Percentiles rank a stretch among this genome's conserved stretches.
Evolutionary conservation across 2,888 invertebrate genomes (phyloP).

Genomic region (Tetragonula carbonaria): DNA sequence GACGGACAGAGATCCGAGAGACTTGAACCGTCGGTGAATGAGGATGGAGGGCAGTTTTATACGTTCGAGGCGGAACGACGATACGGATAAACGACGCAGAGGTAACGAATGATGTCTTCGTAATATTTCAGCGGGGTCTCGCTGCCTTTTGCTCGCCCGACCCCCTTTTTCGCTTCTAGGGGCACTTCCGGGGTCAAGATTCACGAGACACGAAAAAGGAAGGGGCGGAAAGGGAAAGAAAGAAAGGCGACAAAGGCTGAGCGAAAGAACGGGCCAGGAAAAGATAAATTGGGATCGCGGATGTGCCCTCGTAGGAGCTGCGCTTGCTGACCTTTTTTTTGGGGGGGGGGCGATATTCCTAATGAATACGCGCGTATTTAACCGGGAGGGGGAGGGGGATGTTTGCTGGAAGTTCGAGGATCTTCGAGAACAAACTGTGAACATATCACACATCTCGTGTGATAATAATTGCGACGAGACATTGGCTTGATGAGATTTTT

Average conservation of each 20-base stretch:
- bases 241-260: slow-evolving; percentile 66
- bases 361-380: slow-evolving; percentile 38
- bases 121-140: slow-evolving; percentile 72
- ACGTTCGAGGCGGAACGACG: slow-evolving; percentile 56
- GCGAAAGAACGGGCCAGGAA: slow-evolving; percentile 53
- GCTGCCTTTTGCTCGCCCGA: slow-evolving; percentile 34
- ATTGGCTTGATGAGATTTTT: too few species aligned
- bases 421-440: not conserved
- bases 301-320: slow-evolving; percentile 51
- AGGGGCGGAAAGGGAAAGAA: slow-evolving; percentile 47
- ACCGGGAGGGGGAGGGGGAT: slow-evolving; percentile 11
- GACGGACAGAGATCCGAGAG: slow-evolving; percentile 7
- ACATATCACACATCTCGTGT: not conserved
- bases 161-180: slow-evolving; percentile 34
- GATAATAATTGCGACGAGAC: not conserved
- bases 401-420: not conserved
- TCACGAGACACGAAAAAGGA: slow-evolving; percentile 65
- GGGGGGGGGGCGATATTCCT: slow-evolving; percentile 32
- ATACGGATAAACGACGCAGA: slow-evolving; percentile 70
- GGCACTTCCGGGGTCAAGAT: slow-evolving; percentile 71
- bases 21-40: slow-evolving; percentile 41
- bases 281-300: slow-evolving; percentile 68
- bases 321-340: slow-evolving; percentile 29
- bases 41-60: slow-evolving; percentile 69
- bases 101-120: slow-evolving; percentile 73